Base-by-base conservation (phyloP, 2,113 vertebrate genomes). In the Echinops telfairi region DNA sequence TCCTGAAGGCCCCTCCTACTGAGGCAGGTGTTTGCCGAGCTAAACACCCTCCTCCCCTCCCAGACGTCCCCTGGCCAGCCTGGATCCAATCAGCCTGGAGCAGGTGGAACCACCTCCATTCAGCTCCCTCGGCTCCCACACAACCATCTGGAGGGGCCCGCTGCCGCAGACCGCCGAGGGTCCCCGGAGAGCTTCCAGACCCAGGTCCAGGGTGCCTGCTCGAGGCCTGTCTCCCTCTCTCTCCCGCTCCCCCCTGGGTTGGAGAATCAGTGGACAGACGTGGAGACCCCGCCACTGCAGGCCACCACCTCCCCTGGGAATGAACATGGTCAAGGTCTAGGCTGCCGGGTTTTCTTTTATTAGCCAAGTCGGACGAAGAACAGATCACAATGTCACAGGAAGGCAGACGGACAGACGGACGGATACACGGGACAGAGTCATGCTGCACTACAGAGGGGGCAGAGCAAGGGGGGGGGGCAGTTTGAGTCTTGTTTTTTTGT, bases 371-470 rank as follows among this genome's bases (percentile, higher is more conserved):
- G 97, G 98, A 98, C 95, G 95, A 93, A 98, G 88, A 98, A 97
- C 97, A 98, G 97, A 96, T 98, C 98, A 97, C 98, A 97, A 98
- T 86, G 71, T 97, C 98, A 98, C 97, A 98, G 97, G 97, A 97
- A 98, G 95, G 96, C 96, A 97, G 97, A 98, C 97, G 77, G 97
- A 97, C 97, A 93, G 93, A 96, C 96, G 73, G 96, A 86, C 29
- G 82, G 64, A 92, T 86, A 97, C 94, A 95, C 68, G 57, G 97
- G 96, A 97, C 97, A 97, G 96, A 85, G 53, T 98, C 98, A 98
- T 98, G 98, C 98, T 97, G 96, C 64, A 83, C 96, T 88, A 96
- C 27, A 0, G 60, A 68, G 85, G 80, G 87, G 70, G 3, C 19
- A 31, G 78, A 86, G 20, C 1, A 5, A 75, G 16, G 29, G 64